Percentiles rank a stretch among this genome's conserved stretches.
Evolutionary conservation across 2,113 vertebrate species (phyloP).

Genomic region (Rhinoptilus africanus): DNA sequence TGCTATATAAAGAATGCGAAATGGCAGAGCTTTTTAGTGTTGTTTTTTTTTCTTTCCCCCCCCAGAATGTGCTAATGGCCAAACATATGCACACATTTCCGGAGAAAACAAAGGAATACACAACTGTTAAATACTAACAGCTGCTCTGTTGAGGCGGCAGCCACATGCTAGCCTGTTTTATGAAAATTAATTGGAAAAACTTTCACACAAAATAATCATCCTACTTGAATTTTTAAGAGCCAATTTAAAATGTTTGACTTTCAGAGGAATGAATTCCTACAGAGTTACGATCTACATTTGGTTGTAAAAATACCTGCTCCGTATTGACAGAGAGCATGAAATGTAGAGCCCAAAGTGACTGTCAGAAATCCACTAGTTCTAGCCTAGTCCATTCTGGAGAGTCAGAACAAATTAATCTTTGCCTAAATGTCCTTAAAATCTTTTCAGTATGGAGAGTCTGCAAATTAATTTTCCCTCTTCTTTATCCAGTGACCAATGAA

Average conservation of each 20-base stretch:
- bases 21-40: background rate
- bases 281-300: background rate
- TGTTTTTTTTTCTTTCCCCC: background rate
- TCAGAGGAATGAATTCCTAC: background rate
- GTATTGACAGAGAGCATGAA: background rate
- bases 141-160: conserved; percentile 22
- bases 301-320: background rate
- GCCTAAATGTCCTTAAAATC: background rate
- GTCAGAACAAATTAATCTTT: background rate
- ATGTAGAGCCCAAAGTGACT: background rate
- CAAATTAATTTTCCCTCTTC: background rate
- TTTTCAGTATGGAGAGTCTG: background rate
- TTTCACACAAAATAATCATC: background rate
- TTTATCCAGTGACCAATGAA: background rate
- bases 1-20: conserved; percentile 19
- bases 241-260: background rate
- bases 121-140: conserved; percentile 20
- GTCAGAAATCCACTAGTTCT: background rate
- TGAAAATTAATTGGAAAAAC: conserved; percentile 20
- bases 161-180: conserved; percentile 30
- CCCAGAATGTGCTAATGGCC: background rate
- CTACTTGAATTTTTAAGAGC: conserved; percentile 18
- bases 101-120: conserved; percentile 45
- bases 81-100: conserved; percentile 41
- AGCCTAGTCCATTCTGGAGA: background rate